Percentiles rank a stretch among this genome's conserved stretches.
These are phyloP conservation scores for Halocynthia roretzi DNA, from an alignment of 23 tunicate genomes.

Conservation along the genomic window DNA sequence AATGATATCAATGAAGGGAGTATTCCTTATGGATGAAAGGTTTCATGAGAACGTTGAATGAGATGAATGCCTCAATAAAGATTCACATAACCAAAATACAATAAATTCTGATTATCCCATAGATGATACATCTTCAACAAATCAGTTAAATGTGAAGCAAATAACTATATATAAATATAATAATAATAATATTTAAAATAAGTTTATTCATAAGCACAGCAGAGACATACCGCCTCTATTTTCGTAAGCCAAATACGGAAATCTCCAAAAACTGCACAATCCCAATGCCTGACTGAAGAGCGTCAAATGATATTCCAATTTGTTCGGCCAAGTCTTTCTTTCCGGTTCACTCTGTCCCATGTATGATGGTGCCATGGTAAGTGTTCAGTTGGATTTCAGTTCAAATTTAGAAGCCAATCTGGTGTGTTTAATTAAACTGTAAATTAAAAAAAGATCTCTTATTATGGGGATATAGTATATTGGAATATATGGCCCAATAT, in stretches of 20 bases:
- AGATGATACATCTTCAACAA: too few species aligned
- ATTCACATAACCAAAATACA: too few species aligned
- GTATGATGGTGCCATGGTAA: constrained; percentile 30
- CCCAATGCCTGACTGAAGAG: constrained; percentile 77
- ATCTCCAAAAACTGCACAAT: constrained; percentile 70
- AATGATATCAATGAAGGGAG: too few species aligned
- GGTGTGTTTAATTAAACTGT: too few species aligned
- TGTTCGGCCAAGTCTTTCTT: constrained; percentile 75
- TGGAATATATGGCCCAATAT: too few species aligned
- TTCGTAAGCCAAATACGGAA: constrained; percentile 76
- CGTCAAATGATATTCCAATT: constrained; percentile 79
- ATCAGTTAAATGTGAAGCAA: too few species aligned
- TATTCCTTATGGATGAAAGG: too few species aligned
- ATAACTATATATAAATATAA: too few species aligned
- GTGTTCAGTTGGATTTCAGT: background rate
- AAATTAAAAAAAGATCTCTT: too few species aligned
- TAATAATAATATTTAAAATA: background rate
- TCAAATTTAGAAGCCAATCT: too few species aligned
- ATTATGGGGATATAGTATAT: too few species aligned
- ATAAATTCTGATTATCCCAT: too few species aligned
- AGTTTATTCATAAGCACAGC: background rate
- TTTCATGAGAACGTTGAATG: background rate
- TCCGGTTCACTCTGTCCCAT: constrained; percentile 26
- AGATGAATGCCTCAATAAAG: background rate
- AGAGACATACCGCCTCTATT: constrained; percentile 70